Evolutionary conservation across 1,140 invertebrate genomes (phyloP).

Genomic region (Drosophila ambigua): DNA sequence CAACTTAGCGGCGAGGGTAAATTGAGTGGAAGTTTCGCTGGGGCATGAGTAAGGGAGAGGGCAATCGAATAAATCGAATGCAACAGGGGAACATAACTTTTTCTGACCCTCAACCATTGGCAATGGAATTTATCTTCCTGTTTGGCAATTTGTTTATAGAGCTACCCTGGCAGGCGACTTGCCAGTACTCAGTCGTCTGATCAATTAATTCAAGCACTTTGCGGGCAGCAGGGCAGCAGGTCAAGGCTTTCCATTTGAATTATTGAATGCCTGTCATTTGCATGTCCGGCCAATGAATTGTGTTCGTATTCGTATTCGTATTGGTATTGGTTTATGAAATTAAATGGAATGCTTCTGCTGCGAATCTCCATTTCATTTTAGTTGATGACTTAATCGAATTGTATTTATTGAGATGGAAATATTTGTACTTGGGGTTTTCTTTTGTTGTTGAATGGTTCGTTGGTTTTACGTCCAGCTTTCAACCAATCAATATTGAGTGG

Average conservation of each 20-base stretch:
- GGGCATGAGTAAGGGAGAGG: constrained; percentile 8
- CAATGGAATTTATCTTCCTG: constrained; percentile 46
- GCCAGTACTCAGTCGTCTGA: constrained; percentile 23
- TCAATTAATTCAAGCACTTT: constrained; percentile 70
- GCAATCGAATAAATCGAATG: constrained; percentile 42
- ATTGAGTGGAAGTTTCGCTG: constrained; percentile 59
- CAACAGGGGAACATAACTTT: constrained; percentile 35
- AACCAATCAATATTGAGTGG: too few species aligned
- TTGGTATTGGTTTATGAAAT: constrained; percentile 39
- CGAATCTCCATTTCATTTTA: constrained; percentile 38
- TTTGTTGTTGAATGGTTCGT: not conserved
- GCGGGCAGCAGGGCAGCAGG: constrained; percentile 2
- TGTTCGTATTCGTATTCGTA: constrained; percentile 15
- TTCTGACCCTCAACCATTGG: constrained; percentile 11
- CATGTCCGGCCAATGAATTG: constrained; percentile 44
- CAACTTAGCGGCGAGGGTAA: constrained; percentile 41
- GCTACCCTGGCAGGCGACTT: constrained; percentile 4
- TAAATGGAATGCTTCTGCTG: constrained; percentile 33
- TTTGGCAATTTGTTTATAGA: constrained; percentile 62
- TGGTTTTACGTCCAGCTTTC: not conserved
- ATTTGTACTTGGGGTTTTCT: constrained; percentile 1
- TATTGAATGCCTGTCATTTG: constrained; percentile 62
- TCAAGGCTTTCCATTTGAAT: constrained; percentile 32
- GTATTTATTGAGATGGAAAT: constrained; percentile 38
- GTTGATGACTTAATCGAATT: constrained; percentile 23